Evolutionary conservation across 1,140 invertebrate species (phyloP).

Genomic region (Andrena cerasifolii): DNA sequence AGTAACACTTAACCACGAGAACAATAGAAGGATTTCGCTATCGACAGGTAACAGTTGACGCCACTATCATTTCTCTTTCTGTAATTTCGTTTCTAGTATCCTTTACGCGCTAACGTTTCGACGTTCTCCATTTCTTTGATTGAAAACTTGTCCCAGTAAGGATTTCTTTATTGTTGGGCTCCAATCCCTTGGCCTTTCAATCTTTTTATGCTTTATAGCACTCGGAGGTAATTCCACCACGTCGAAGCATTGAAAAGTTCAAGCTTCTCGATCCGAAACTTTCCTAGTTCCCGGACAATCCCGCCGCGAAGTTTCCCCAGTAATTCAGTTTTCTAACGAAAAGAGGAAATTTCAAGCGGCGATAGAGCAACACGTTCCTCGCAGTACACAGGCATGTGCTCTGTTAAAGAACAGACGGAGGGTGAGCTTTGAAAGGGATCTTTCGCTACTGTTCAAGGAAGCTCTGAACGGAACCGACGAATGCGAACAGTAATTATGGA

Average conservation of each 20-base stretch:
- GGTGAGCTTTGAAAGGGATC: not conserved
- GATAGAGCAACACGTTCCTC: slow-evolving; percentile 8
- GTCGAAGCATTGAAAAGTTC: slow-evolving; percentile 40
- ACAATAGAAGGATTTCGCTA: too few relatives aligned
- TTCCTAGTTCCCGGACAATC: slow-evolving; percentile 25
- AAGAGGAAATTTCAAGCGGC: slow-evolving; percentile 19
- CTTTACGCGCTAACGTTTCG: not conserved
- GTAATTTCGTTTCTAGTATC: not conserved
- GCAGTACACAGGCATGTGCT: not conserved
- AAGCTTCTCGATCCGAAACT: slow-evolving; percentile 3
- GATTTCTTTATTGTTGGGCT: slow-evolving; percentile 1
- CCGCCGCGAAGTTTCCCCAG: slow-evolving; percentile 29
- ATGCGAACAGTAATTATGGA: slow-evolving; percentile 18
- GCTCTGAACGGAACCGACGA: not conserved
- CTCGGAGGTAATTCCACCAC: slow-evolving; percentile 22
- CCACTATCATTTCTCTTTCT: not conserved
- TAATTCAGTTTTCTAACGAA: slow-evolving; percentile 41
- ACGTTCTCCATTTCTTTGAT: not conserved
- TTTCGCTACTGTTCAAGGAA: not conserved
- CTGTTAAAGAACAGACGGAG: slow-evolving; percentile 24
- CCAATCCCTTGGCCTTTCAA: not conserved
- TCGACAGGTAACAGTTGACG: too few relatives aligned
- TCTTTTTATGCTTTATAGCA: slow-evolving; percentile 9
- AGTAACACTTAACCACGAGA: too few relatives aligned
- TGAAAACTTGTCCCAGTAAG: not conserved